Evolutionary conservation across 2,797 vertebrate genomes (phyloP), one percentile per base, ranked within the genome.

Genomic region (Coendou prehensilis): DNA sequence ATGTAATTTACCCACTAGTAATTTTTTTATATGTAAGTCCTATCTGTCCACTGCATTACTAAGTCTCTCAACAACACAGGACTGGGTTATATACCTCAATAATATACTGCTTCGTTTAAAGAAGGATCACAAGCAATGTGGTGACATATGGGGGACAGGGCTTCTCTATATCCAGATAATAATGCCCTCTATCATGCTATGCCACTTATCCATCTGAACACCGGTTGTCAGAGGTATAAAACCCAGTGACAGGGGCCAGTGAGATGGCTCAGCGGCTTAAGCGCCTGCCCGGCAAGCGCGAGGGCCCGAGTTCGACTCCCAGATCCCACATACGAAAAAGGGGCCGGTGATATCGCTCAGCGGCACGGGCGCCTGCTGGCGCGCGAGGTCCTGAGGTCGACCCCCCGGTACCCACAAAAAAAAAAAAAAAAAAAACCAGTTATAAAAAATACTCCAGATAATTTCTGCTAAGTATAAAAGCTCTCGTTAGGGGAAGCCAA

Each of bases 401-500:
- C n/a, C n/a, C n/a, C n/a, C n/a, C n/a, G n/a, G n/a, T n/a, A n/a
- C n/a, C n/a, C n/a, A n/a, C n/a, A n/a, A n/a, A n/a, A n/a, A n/a
- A n/a, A n/a, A n/a, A n/a, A n/a, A n/a, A n/a, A n/a, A n/a, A n/a
- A 82, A 88, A 87, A 80, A 11, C 37, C 6, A 59, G 9, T 78
- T 3, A 84, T 82, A 56, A 50, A 75, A 64, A 82, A 41, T 28
- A 45, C 5, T 86, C 26, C 33, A 95, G 45, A 79, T 50, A 18
- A 93, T 85, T 92, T 93, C 73, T 82, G 82, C 57, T 37, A 87
- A 47, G 9, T 86, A 79, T 67, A 82, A 97, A 93, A 95, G 61
- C 41, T 73, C 13, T 87, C 50, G 73, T 78, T 87, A 92, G n/a
- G 33, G 9, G 10, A 17, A 94, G 23, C 30, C 81, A 83, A 92